Evolutionary conservation across 2,797 vertebrate genomes (phyloP).

Genomic region (Bryconaethiops microstoma): DNA sequence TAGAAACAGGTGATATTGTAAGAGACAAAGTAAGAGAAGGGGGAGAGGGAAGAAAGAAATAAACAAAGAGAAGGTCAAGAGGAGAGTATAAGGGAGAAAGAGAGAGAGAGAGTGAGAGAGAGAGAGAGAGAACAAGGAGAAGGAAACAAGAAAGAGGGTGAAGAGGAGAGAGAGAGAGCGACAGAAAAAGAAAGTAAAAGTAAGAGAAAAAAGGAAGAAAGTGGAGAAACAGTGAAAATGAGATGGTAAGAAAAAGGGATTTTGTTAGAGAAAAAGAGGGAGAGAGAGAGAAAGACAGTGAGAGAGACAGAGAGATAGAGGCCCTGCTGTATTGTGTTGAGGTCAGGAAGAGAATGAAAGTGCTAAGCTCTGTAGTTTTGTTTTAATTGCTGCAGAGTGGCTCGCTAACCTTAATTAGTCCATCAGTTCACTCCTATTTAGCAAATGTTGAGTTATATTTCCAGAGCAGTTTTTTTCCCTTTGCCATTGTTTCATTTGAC

Average conservation of each 20-base stretch:
- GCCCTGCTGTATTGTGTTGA: neutral
- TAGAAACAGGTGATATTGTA: too few relatives aligned
- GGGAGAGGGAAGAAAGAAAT: neutral
- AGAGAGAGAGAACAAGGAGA: neutral
- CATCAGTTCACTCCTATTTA: neutral
- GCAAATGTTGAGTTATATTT: neutral
- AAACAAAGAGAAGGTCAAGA: neutral
- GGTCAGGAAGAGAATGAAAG: neutral
- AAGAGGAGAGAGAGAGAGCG: neutral
- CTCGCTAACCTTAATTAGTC: conserved; percentile 9
- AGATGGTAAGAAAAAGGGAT: neutral
- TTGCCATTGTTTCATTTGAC: conserved; percentile 7
- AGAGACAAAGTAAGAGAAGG: neutral
- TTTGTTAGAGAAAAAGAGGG: neutral
- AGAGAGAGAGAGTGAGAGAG: neutral
- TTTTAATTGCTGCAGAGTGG: neutral
- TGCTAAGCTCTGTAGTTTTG: conserved; percentile 6
- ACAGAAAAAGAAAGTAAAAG: neutral
- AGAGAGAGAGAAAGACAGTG: neutral
- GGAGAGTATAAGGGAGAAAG: neutral
- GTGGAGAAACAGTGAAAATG: neutral
- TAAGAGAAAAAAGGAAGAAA: neutral
- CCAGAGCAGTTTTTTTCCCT: neutral
- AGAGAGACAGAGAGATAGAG: neutral
- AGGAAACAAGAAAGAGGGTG: neutral